A percentile compares a stretch with the other conserved stretches of the same genome.
These are phyloP conservation scores for Dynastes hyllus DNA, from an alignment of 2,888 invertebrate species.

Conservation along the genomic window DNA sequence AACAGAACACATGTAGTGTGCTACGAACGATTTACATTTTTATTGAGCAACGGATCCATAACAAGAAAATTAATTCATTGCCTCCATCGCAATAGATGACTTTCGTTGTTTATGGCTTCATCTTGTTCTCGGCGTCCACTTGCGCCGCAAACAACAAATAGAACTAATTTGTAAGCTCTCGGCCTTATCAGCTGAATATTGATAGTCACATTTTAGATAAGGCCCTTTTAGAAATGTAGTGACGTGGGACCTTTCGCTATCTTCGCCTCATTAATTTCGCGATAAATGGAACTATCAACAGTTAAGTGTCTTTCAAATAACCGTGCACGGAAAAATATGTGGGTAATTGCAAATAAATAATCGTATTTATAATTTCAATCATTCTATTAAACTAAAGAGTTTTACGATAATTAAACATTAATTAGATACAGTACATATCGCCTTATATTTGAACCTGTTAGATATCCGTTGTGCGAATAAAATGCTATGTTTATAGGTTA, in stretches of 20 bases:
- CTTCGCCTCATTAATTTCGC: slow-evolving; percentile 34
- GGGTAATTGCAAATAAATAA: slow-evolving; percentile 10
- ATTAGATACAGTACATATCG: slow-evolving; percentile 27
- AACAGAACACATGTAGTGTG: slow-evolving; percentile 50
- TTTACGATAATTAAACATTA: slow-evolving; percentile 31
- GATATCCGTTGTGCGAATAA: slow-evolving; percentile 17
- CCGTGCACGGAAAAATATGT: slow-evolving; percentile 7
- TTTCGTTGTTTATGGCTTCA: slow-evolving; percentile 63
- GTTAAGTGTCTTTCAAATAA: slow-evolving; percentile 29
- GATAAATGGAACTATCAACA: slow-evolving; percentile 36
- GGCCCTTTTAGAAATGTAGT: slow-evolving; percentile 58
- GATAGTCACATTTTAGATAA: slow-evolving; percentile 59
- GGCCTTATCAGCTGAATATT: slow-evolving; percentile 54
- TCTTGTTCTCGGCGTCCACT: slow-evolving; percentile 56
- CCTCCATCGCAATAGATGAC: slow-evolving; percentile 60
- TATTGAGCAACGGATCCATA: slow-evolving; percentile 63
- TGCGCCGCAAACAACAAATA: slow-evolving; percentile 39
- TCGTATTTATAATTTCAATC: slow-evolving; percentile 15
- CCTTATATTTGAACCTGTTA: slow-evolving; percentile 9
- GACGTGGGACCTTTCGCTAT: slow-evolving; percentile 25
- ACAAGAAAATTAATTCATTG: slow-evolving; percentile 63
- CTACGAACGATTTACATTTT: slow-evolving; percentile 62
- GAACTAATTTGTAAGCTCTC: slow-evolving; percentile 59
- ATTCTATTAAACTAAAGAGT: slow-evolving; percentile 19
- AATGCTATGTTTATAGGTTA: slow-evolving; percentile 19